A percentile compares a stretch with the other conserved stretches of the same genome.
These are phyloP conservation scores for Isaurus tuberculatus DNA, from an alignment of 92 coral and sea anemone genomes.

Conservation along the genomic window DNA sequence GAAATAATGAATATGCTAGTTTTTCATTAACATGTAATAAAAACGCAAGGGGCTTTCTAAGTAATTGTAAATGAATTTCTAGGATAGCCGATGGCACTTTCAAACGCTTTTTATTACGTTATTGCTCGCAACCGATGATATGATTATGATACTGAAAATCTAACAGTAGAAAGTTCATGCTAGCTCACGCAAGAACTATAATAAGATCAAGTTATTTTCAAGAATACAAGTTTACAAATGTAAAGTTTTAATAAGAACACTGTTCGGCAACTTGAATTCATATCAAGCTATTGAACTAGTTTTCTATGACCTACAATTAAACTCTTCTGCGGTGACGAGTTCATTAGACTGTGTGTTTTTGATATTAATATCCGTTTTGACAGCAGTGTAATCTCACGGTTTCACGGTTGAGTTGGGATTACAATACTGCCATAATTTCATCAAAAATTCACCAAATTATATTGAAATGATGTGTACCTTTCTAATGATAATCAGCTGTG, in stretches of 20 bases:
- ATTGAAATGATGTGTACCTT: slow-evolving; percentile 13
- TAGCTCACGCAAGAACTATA: background rate
- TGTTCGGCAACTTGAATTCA: background rate
- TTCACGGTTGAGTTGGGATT: background rate
- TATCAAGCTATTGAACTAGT: background rate
- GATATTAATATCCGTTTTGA: slow-evolving; percentile 36
- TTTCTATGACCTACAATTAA: slow-evolving; percentile 11
- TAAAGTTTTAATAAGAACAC: background rate
- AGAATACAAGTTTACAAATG: background rate
- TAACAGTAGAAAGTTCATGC: background rate
- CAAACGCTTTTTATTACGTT: background rate
- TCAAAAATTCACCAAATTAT: slow-evolving; percentile 25
- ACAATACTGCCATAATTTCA: slow-evolving; percentile 6
- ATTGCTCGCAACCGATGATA: background rate
- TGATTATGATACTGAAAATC: background rate
- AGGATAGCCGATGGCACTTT: background rate
- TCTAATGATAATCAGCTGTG: slow-evolving; percentile 32
- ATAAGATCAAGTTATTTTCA: background rate
- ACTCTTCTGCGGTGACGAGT: slow-evolving; percentile 13
- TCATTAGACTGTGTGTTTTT: slow-evolving; percentile 11
- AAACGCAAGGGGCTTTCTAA: background rate
- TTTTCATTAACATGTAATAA: background rate
- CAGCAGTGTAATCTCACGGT: slow-evolving; percentile 15
- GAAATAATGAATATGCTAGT: background rate
- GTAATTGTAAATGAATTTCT: background rate